Percentiles rank a stretch among this genome's conserved stretches.
Conservation (phyloP, 2,113 vertebrate genomes). For the Pollachius pollachius region DNA sequence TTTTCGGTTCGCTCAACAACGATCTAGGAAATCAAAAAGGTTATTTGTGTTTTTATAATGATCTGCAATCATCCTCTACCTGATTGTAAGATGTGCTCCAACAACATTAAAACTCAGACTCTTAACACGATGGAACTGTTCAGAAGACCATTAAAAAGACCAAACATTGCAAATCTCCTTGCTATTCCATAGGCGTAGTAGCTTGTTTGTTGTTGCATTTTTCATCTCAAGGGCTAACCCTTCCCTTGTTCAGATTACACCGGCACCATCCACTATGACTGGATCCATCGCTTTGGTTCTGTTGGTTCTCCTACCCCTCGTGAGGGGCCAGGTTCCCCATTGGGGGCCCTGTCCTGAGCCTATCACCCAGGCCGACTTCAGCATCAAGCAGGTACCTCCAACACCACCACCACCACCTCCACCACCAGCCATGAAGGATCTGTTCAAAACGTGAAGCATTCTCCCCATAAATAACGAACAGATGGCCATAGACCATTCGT, state of each 20-base stretch:
- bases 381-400: constrained; percentile 77
- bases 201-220: too few species aligned
- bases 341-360: constrained; percentile 83
- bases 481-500: background rate
- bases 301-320: constrained; percentile 44
- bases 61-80: too few species aligned
- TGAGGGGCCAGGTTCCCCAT: constrained; percentile 79
- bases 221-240: too few species aligned
- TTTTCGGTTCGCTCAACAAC: too few species aligned
- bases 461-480: background rate
- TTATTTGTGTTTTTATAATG: too few species aligned
- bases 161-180: too few species aligned
- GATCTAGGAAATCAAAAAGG: too few species aligned
- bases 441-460: too few species aligned
- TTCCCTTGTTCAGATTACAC: too few species aligned
- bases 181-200: too few species aligned
- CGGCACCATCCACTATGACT: constrained; percentile 44
- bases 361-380: constrained; percentile 78
- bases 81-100: too few species aligned
- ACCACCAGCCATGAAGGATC: background rate
- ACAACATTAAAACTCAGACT: background rate
- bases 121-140: background rate
- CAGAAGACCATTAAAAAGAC: background rate
- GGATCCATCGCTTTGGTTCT: constrained; percentile 34
- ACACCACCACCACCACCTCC: background rate